These are phyloP conservation scores for Anagyrus pseudococci DNA, from an alignment of 2,888 invertebrate genomes.

Conservation along the genomic window DNA sequence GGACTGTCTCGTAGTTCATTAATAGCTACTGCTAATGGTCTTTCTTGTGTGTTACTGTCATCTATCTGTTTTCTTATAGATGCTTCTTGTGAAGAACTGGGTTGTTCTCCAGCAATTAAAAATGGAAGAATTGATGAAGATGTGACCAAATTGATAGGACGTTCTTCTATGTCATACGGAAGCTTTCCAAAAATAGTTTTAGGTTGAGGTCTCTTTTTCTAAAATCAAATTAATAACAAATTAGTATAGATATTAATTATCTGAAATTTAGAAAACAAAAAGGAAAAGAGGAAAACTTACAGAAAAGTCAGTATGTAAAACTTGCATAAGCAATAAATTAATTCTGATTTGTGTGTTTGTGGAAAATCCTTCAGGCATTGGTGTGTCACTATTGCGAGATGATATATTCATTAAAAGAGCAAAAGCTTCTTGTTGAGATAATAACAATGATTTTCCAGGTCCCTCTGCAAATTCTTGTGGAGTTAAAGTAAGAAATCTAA, in stretches of 20 bases:
- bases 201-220: constrained; percentile 32
- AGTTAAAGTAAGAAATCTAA: constrained; percentile 79
- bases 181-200: constrained; percentile 28
- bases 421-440: constrained; percentile 80
- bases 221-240: too few relatives aligned
- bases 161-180: constrained; percentile 32
- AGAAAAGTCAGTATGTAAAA: constrained; percentile 26
- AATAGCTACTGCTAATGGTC: constrained; percentile 17
- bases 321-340: constrained; percentile 31
- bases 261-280: neutral
- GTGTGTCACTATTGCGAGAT: constrained; percentile 70
- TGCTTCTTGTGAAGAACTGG: constrained; percentile 10
- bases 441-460: constrained; percentile 76
- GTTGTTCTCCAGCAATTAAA: constrained; percentile 19
- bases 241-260: neutral
- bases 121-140: constrained; percentile 31
- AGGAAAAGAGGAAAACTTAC: constrained; percentile 15
- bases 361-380: constrained; percentile 79
- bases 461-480: constrained; percentile 86
- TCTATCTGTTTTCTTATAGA: constrained; percentile 14
- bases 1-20: constrained; percentile 42
- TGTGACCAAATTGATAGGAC: constrained; percentile 32
- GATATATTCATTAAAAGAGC: constrained; percentile 84
- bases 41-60: constrained; percentile 15
- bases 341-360: constrained; percentile 49